These are phyloP conservation scores for Aethina tumida DNA, from an alignment of 1,140 invertebrate genomes.

Conservation along the genomic window DNA sequence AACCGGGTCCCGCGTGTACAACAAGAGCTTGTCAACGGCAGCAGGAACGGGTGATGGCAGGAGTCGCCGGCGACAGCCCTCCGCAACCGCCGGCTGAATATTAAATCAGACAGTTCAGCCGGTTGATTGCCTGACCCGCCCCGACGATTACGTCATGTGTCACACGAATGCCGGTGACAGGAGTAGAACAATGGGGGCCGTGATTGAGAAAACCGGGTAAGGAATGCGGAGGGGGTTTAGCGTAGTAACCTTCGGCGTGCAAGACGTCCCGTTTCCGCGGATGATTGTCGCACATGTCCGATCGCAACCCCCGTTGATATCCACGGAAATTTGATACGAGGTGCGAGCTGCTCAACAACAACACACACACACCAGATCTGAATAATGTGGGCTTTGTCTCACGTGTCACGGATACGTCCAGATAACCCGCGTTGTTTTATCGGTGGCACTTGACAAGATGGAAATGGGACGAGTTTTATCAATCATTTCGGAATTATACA, in stretches of 20 bases:
- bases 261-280: slow-evolving; percentile 7
- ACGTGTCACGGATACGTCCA: too few species aligned
- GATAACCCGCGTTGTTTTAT: too few species aligned
- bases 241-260: slow-evolving; percentile 1
- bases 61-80: slow-evolving; percentile 22
- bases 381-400: too few species aligned
- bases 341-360: too few species aligned
- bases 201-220: slow-evolving; percentile 27
- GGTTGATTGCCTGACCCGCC: slow-evolving; percentile 33
- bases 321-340: too few species aligned
- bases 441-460: too few species aligned
- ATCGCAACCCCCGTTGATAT: too few species aligned
- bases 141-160: slow-evolving; percentile 34
- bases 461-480: too few species aligned
- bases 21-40: slow-evolving; percentile 33
- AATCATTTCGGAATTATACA: too few species aligned
- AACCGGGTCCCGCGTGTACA: slow-evolving; percentile 21
- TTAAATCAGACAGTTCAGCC: slow-evolving; percentile 35
- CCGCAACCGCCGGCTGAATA: slow-evolving; percentile 28
- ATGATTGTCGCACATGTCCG: too few species aligned
- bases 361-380: too few species aligned
- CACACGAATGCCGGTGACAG: slow-evolving; percentile 29
- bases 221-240: slow-evolving; percentile 15
- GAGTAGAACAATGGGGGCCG: slow-evolving; percentile 27
- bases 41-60: slow-evolving; percentile 7